These are phyloP conservation scores for Clupea harengus DNA, from an alignment of 2,113 vertebrate species.

Conservation along the genomic window DNA sequence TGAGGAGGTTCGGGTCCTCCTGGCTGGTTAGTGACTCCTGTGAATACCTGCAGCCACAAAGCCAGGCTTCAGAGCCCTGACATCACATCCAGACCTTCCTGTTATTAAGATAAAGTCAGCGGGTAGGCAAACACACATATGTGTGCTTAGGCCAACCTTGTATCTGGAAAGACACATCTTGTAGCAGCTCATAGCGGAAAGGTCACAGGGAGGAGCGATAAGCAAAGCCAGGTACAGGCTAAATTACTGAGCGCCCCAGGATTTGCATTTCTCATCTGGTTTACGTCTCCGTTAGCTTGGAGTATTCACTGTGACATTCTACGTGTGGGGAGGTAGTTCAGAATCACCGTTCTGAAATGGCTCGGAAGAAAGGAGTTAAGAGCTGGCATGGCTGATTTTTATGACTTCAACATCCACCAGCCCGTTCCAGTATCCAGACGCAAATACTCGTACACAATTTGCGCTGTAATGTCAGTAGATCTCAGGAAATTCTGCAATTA, in stretches of 20 bases:
- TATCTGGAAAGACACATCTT: conserved; percentile 57
- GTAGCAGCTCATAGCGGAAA: conserved; percentile 58
- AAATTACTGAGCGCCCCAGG: conserved; percentile 53
- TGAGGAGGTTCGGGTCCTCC: conserved; percentile 54
- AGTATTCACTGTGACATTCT: conserved; percentile 41
- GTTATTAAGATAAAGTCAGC: conserved; percentile 70
- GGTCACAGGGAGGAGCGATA: conserved; percentile 60
- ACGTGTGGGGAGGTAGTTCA: conserved; percentile 34
- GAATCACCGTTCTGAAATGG: conserved; percentile 52
- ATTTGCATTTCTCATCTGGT: conserved; percentile 58
- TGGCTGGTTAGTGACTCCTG: conserved; percentile 62
- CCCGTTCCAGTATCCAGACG: not conserved
- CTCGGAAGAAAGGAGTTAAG: conserved; percentile 38
- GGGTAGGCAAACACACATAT: conserved; percentile 50
- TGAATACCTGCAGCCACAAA: conserved; percentile 56
- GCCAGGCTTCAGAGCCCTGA: conserved; percentile 11
- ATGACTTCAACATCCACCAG: conserved; percentile 45
- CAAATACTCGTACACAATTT: conserved; percentile 17
- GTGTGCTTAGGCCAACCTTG: conserved; percentile 49
- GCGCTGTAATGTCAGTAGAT: conserved; percentile 41
- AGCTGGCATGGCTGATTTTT: conserved; percentile 45
- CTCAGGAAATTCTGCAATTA: conserved; percentile 58
- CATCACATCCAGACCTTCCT: conserved; percentile 1
- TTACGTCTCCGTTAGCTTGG: conserved; percentile 41
- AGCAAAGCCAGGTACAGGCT: conserved; percentile 51